Evolutionary conservation across 2,888 invertebrate genomes (phyloP), one percentile per base, ranked within the genome.

Genomic region (Macrophya alboannulata): DNA sequence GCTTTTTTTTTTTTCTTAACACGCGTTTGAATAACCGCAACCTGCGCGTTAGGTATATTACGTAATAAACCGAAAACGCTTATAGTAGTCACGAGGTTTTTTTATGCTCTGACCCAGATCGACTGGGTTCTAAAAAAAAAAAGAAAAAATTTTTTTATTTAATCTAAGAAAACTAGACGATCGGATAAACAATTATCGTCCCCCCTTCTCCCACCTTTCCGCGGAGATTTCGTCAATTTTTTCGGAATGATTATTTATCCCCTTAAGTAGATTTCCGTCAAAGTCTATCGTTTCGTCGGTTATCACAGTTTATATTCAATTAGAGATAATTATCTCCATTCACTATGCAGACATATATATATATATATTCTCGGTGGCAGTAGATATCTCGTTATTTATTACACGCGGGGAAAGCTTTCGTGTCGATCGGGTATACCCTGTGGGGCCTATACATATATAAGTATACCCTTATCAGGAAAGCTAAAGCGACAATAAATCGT

Each of bases 231-330:
- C 31, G 31, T 31, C 31, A 31, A 31, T 31, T 31, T 31, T 31
- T 31, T 31, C 3, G 31, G 31, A 31, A 31, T 31, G 3, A 31
- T 31, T 2, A 31, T 31, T 31, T 31, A 31, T 31, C 31, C 43
- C 43, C 43, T 43, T 43, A n/a, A 17, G 17, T 17, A n/a, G 17
- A 51, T 51, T n/a, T 51, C n/a, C n/a, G 17, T 51, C 5, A n/a
- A n/a, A n/a, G n/a, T 55, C 55, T 5, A 55, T 55, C 55, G n/a
- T 55, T 55, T 55, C n/a, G 6, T n/a, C 8, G n/a, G 55, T 55
- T 55, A n/a, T 55, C 55, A 55, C 55, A 55, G 55, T 55, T n/a
- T 55, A 55, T 55, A n/a, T 55, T n/a, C 55, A 55, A 55, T 55
- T 55, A 55, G 55, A n/a, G 55, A n/a, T 55, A 5, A 55, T n/a